These are phyloP conservation scores for Xestia rhomboidea DNA, from an alignment of 2,888 invertebrate genomes.

Conservation along the genomic window DNA sequence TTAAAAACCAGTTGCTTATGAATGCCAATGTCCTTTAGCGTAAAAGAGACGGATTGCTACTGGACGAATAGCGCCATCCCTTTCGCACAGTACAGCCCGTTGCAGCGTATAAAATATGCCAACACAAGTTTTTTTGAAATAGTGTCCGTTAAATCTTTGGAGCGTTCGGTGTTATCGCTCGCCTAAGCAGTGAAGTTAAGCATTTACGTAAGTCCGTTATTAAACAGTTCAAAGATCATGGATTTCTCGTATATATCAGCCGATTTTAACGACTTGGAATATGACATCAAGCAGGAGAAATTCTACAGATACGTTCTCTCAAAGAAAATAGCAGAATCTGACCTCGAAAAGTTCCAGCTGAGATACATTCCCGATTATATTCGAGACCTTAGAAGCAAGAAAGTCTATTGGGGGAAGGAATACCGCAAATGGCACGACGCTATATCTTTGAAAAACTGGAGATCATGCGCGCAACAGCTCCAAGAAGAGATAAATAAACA, in stretches of 20 bases:
- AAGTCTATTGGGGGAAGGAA: conserved; percentile 2
- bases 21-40: conserved; percentile 1
- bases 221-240: background rate
- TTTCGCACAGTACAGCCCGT: background rate
- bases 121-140: background rate
- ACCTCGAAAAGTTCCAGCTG: background rate
- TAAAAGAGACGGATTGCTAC: background rate
- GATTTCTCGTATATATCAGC: background rate
- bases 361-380: conserved; percentile 14
- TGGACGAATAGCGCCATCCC: background rate
- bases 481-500: background rate
- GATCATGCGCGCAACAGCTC: background rate
- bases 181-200: background rate
- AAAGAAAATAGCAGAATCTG: background rate
- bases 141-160: background rate
- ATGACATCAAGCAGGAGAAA: background rate
- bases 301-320: background rate
- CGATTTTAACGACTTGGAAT: background rate
- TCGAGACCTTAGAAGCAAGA: background rate
- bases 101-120: background rate
- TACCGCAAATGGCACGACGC: background rate
- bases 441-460: conserved; percentile 6
- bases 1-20: background rate
- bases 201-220: background rate
- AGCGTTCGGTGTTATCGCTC: background rate